Evolutionary conservation across 2,888 invertebrate species (phyloP).

Genomic region (Suillia variegata): DNA sequence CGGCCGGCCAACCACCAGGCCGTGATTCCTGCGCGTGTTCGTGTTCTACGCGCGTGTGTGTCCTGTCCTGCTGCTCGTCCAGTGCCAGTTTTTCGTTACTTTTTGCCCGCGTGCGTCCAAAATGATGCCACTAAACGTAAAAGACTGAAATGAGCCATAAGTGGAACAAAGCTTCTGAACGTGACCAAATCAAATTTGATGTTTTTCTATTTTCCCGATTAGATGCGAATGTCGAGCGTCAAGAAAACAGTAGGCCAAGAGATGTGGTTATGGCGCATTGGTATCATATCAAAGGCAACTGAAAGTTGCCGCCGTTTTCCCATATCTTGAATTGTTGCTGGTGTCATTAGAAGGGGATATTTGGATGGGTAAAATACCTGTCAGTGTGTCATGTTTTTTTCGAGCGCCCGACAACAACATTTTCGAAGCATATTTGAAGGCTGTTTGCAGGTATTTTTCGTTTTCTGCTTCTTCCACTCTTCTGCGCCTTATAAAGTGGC

Average conservation of each 20-base stretch:
- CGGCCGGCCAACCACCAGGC: neutral
- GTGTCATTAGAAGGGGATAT: conserved; percentile 41
- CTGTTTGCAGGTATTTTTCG: conserved; percentile 7
- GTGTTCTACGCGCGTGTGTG: neutral
- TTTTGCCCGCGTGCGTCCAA: too few species aligned
- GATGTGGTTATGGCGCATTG: too few species aligned
- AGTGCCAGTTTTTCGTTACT: too few species aligned
- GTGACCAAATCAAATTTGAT: conserved; percentile 60
- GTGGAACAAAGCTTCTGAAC: conserved; percentile 59
- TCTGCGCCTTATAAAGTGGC: too few species aligned
- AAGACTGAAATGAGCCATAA: conserved; percentile 55
- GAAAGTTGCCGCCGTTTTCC: too few species aligned
- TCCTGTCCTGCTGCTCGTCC: neutral
- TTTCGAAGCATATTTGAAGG: neutral
- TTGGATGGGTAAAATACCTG: conserved; percentile 30
- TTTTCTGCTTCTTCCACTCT: conserved; percentile 1
- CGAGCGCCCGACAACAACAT: too few species aligned
- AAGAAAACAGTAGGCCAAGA: too few species aligned
- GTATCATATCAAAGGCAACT: neutral
- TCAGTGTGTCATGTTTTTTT: conserved; percentile 14
- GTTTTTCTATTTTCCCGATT: conserved; percentile 40
- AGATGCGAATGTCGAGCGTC: neutral
- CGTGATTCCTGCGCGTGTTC: conserved; percentile 11
- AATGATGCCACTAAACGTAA: conserved; percentile 24
- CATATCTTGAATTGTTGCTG: conserved; percentile 18